Evolutionary conservation across 1,140 invertebrate species (phyloP).

Genomic region (Papilio xuthus): DNA sequence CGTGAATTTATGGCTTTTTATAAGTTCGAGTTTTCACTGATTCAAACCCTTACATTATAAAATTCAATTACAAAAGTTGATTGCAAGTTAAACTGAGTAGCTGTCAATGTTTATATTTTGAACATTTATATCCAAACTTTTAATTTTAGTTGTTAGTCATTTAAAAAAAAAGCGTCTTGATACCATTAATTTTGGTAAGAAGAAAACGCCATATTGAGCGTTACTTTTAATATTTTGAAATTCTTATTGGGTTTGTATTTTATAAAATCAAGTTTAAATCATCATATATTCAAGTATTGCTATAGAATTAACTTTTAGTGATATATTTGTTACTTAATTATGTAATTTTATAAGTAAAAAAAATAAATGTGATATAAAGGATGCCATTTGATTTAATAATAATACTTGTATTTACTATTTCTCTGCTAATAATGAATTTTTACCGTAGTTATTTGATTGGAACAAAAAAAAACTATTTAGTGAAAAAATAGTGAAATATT

Average conservation of each 20-base stretch:
- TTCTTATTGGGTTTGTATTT: not conserved
- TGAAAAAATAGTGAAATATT: no score
- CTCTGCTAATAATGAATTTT: no score
- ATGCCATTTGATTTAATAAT: not conserved
- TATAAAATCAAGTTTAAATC: not conserved
- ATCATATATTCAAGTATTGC: not conserved
- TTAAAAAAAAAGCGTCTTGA: not conserved
- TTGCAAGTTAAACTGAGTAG: not conserved
- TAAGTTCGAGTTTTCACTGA: not conserved
- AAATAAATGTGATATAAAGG: no score
- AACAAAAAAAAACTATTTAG: no score
- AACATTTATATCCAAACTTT: not conserved
- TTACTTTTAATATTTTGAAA: not conserved
- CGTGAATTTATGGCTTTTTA: conserved; percentile 8
- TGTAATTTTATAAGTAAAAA: not conserved
- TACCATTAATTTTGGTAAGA: not conserved
- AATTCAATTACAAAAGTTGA: not conserved
- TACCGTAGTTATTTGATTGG: no score
- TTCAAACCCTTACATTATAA: not conserved
- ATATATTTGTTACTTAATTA: not conserved
- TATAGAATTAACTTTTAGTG: not conserved
- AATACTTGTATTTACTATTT: no score
- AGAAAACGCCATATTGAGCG: not conserved
- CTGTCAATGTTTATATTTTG: not conserved
- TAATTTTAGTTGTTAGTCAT: not conserved